phyloP scores from a whole-genome alignment of 2,888 invertebrate species.

The Platerodrilus igneus region DNA sequence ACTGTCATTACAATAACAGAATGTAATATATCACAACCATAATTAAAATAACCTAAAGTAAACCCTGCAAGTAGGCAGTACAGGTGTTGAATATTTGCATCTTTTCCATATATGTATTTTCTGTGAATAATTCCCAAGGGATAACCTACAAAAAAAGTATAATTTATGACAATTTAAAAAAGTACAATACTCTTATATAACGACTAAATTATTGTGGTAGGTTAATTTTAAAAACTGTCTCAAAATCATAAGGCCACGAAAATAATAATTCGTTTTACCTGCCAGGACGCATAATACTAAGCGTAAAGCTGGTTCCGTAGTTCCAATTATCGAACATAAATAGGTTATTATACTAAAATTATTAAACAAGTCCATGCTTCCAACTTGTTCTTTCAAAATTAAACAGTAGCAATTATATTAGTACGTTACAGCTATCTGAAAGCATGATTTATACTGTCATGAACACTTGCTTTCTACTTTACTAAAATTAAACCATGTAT shows the following conservation, averaged over 20 bases:
- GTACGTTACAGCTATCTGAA: too few relatives aligned
- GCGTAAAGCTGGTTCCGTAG: constrained; percentile 41
- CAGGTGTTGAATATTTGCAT: constrained; percentile 60
- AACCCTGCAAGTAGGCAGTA: constrained; percentile 71
- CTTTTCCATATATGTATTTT: constrained; percentile 53
- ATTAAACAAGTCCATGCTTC: too few relatives aligned
- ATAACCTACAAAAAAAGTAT: constrained; percentile 63
- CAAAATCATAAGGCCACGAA: too few relatives aligned
- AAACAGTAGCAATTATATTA: too few relatives aligned
- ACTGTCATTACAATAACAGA: constrained; percentile 66
- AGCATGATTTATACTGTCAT: too few relatives aligned
- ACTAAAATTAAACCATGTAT: too few relatives aligned
- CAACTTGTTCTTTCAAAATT: too few relatives aligned
- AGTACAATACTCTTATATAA: not conserved
- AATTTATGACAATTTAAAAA: too few relatives aligned
- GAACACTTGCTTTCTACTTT: too few relatives aligned
- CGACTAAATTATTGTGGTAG: constrained; percentile 2
- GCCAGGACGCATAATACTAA: constrained; percentile 43
- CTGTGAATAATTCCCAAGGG: constrained; percentile 66
- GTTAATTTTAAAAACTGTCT: constrained; percentile 8
- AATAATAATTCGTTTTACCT: constrained; percentile 34
- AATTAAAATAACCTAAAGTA: constrained; percentile 77
- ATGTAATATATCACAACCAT: constrained; percentile 73
- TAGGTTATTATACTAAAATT: too few relatives aligned
- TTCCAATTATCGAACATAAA: constrained; percentile 37